These are phyloP conservation scores for Oxystoma pomonae DNA, from an alignment of 2,888 invertebrate species.

Conservation along the genomic window DNA sequence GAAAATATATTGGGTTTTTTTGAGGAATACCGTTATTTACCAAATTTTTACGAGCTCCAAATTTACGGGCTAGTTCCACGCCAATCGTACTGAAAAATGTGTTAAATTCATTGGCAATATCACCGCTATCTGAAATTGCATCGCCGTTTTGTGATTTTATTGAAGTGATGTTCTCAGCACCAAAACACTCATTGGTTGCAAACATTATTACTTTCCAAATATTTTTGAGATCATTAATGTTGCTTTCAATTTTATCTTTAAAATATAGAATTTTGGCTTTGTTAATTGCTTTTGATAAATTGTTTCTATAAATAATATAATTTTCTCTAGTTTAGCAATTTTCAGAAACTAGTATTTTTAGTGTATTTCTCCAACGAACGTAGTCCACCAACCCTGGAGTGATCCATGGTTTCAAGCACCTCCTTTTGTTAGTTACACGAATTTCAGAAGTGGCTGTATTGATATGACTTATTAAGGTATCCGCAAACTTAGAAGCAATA, in stretches of 20 bases:
- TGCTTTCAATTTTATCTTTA: neutral
- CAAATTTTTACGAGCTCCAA: neutral
- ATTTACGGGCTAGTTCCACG: neutral
- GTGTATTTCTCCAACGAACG: neutral
- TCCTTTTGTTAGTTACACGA: neutral
- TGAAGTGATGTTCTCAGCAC: too few relatives aligned
- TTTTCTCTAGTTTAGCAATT: neutral
- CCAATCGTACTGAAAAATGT: too few relatives aligned
- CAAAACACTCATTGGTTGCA: too few relatives aligned
- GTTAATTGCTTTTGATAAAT: neutral
- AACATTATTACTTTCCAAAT: constrained; percentile 2
- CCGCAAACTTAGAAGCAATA: neutral
- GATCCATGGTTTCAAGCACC: constrained; percentile 2
- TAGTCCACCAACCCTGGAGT: constrained; percentile 5
- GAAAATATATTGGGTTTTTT: constrained; percentile 2
- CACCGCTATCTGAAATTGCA: too few relatives aligned
- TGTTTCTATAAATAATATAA: constrained; percentile 3
- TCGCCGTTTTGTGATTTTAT: too few relatives aligned
- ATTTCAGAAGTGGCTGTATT: neutral
- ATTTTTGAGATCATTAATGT: constrained; percentile 2
- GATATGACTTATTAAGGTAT: neutral
- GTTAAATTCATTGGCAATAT: too few relatives aligned
- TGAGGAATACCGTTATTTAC: neutral
- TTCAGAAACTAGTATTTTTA: neutral
- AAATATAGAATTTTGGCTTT: neutral